These are phyloP conservation scores for Cossypha dichroa DNA, from an alignment of 2,797 vertebrate genomes.

Conservation along the genomic window DNA sequence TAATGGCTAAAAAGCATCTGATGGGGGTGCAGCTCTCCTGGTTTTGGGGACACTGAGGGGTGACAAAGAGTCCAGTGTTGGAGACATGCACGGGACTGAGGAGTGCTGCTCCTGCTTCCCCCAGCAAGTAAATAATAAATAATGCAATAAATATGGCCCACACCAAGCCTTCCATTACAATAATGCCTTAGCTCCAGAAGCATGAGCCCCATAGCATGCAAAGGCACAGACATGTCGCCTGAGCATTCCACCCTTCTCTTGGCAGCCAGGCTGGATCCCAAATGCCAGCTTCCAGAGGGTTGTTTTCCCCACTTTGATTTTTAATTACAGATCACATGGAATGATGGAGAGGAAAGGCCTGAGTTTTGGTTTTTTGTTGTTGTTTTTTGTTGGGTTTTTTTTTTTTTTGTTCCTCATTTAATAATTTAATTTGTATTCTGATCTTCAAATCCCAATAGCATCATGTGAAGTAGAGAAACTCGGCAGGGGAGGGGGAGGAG, in stretches of 20 bases:
- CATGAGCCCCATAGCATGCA: background rate
- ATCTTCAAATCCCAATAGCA: conserved; percentile 65
- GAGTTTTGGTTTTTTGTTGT: background rate
- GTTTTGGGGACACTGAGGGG: background rate
- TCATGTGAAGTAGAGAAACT: conserved; percentile 55
- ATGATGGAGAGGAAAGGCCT: conserved; percentile 20
- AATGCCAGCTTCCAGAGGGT: conserved; percentile 17
- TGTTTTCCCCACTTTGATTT: conserved; percentile 54
- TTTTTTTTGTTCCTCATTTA: conserved; percentile 17
- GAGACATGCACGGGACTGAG: background rate
- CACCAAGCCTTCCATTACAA: background rate
- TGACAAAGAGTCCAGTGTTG: background rate
- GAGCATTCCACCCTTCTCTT: background rate
- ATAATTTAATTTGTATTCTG: conserved; percentile 66
- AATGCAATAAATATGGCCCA: background rate
- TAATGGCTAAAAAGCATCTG: background rate
- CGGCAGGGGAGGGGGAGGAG: conserved; percentile 63
- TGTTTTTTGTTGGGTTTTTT: background rate
- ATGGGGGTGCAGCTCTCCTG: background rate
- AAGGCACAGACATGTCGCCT: background rate
- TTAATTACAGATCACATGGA: conserved; percentile 27
- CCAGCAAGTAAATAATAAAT: background rate
- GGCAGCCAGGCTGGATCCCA: background rate
- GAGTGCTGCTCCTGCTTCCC: background rate
- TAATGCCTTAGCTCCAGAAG: background rate